phyloP scores from a whole-genome alignment of 2,797 vertebrate species.

The Xyrichtys novacula region DNA sequence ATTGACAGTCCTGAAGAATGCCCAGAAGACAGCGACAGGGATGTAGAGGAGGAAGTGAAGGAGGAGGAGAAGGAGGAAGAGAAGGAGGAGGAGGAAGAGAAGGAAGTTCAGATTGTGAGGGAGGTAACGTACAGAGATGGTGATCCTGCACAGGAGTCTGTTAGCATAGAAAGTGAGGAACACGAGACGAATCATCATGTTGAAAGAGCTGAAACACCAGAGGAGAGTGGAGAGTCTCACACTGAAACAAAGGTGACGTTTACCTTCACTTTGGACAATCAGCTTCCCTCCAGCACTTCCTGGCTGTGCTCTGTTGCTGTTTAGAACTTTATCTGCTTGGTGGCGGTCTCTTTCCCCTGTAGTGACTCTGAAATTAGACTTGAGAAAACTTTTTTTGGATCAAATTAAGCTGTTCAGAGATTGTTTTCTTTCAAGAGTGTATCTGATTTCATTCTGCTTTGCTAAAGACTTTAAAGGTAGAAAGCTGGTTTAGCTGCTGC shows the following conservation, averaged over 20 bases:
- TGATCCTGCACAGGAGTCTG: constrained; percentile 27
- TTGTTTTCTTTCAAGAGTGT: constrained; percentile 11
- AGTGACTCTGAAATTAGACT: neutral
- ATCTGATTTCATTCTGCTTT: constrained; percentile 30
- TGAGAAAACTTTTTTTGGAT: constrained; percentile 2
- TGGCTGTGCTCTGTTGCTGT: constrained; percentile 41
- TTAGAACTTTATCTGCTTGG: constrained; percentile 53
- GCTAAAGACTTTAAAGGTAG: constrained; percentile 15
- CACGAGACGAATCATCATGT: constrained; percentile 30
- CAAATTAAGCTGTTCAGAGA: constrained; percentile 4
- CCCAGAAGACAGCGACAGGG: constrained; percentile 26
- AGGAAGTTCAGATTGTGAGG: constrained; percentile 28
- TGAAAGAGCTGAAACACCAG: constrained; percentile 62
- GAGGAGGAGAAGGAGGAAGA: constrained; percentile 31
- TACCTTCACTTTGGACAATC: constrained; percentile 39
- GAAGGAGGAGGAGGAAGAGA: constrained; percentile 10
- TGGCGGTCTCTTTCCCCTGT: constrained; percentile 46
- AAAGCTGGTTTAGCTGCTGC: constrained; percentile 20
- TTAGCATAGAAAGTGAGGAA: constrained; percentile 56
- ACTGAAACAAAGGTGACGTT: constrained; percentile 78
- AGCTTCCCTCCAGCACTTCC: constrained; percentile 29
- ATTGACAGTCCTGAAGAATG: constrained; percentile 65
- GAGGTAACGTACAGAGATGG: neutral
- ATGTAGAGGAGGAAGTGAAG: constrained; percentile 9
- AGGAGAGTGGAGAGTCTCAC: constrained; percentile 65